A percentile compares a stretch with the other conserved stretches of the same genome.
Conservation (phyloP, 37 sponge, comb jelly and placozoan species). For the Petrosia ficiformis region DNA sequence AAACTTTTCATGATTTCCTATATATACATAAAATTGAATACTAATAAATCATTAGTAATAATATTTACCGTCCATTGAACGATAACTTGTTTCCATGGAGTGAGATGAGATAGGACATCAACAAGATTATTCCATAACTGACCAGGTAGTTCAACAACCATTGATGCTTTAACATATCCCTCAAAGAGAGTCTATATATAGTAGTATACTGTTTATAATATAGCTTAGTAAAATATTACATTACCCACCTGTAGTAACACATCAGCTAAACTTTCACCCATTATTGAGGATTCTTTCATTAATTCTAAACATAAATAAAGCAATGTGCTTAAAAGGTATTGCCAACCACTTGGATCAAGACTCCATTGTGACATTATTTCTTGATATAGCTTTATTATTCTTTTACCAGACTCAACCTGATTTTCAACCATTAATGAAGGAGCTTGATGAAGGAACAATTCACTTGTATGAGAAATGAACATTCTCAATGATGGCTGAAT, state of each 20-base stretch:
- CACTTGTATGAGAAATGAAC: constrained; percentile 68
- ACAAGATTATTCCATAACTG: constrained; percentile 72
- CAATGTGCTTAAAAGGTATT: constrained; percentile 63
- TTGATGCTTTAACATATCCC: constrained; percentile 70
- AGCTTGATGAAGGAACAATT: constrained; percentile 45
- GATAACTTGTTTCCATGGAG: constrained; percentile 72
- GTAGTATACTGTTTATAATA: background rate
- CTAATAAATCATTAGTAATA: too few relatives aligned
- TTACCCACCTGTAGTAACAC: constrained; percentile 55
- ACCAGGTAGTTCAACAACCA: constrained; percentile 37
- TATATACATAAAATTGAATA: too few relatives aligned
- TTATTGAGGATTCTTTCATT: constrained; percentile 19
- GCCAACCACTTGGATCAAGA: constrained; percentile 57
- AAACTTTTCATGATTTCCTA: constrained; percentile 55
- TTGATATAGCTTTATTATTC: constrained; percentile 64
- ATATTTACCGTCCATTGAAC: constrained; percentile 79
- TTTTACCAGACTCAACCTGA: constrained; percentile 51
- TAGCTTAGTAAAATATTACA: background rate
- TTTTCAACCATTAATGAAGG: background rate
- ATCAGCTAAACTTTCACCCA: constrained; percentile 43
- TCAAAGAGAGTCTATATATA: constrained; percentile 74
- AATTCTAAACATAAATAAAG: constrained; percentile 56
- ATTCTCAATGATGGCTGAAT: constrained; percentile 67
- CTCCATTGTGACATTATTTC: constrained; percentile 44
- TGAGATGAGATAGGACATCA: constrained; percentile 54